Evolutionary conservation across 2,888 invertebrate genomes (phyloP).

Genomic region (Linhomoeus sp.): DNA sequence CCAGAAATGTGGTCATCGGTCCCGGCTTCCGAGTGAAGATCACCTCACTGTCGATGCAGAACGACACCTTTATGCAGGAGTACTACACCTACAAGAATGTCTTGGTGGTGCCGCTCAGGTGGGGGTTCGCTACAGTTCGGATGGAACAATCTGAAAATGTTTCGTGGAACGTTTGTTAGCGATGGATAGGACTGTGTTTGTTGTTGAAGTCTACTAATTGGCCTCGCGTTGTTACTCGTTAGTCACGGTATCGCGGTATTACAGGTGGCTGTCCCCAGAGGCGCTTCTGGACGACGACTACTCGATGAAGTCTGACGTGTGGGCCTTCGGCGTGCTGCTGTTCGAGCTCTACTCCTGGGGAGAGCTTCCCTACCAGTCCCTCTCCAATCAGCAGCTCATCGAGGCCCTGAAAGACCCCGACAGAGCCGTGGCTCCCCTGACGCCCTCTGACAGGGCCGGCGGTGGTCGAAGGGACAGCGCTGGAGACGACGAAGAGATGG

Average conservation of each 20-base stretch:
- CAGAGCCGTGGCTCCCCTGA: no score
- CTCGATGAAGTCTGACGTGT: constrained; percentile 78
- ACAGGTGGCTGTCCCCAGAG: constrained; percentile 72
- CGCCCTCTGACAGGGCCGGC: no score
- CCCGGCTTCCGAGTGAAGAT: constrained; percentile 58
- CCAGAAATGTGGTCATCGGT: constrained; percentile 70
- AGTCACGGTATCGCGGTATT: no score
- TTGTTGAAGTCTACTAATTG: no score
- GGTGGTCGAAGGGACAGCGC: neutral
- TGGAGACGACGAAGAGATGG: no score
- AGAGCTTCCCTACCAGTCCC: constrained; percentile 54
- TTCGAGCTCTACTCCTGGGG: constrained; percentile 73
- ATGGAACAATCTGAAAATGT: no score
- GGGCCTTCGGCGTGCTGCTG: constrained; percentile 64
- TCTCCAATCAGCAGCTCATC: constrained; percentile 51
- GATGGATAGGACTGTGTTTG: no score
- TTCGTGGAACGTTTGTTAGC: no score
- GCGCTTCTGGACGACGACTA: constrained; percentile 71
- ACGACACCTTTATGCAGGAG: constrained; percentile 65
- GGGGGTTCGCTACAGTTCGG: no score
- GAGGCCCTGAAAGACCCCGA: constrained; percentile 9
- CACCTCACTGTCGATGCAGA: constrained; percentile 1
- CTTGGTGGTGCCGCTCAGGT: neutral
- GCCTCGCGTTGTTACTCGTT: no score
- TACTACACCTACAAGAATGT: constrained; percentile 60